phyloP scores from a whole-genome alignment of 2,888 invertebrate genomes.

The Tipula vernalis region DNA sequence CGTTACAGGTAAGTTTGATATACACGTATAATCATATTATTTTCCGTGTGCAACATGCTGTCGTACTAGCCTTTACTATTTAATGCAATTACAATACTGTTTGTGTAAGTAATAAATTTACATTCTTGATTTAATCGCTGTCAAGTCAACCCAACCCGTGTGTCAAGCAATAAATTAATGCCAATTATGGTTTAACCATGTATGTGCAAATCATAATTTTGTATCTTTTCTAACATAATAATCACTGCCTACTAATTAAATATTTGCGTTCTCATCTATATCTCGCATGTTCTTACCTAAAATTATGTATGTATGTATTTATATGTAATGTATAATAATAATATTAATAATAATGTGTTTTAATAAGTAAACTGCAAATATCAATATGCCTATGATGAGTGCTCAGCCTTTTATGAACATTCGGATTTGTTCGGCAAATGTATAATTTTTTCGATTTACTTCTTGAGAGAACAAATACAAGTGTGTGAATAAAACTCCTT shows the following conservation, averaged over 20 bases:
- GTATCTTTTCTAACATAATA: background rate
- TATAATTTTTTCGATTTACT: background rate
- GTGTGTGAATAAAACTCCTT: background rate
- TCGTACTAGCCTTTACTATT: too few species aligned
- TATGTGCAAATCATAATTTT: background rate
- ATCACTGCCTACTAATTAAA: background rate
- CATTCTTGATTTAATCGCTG: background rate
- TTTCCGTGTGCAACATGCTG: too few species aligned
- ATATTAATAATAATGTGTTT: too few species aligned
- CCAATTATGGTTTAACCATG: background rate
- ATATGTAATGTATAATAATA: too few species aligned
- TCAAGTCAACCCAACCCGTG: background rate
- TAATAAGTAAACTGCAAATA: background rate
- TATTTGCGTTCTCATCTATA: background rate
- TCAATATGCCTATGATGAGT: background rate
- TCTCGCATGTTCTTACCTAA: background rate
- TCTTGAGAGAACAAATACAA: background rate
- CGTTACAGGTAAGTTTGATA: background rate
- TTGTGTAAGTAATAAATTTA: background rate
- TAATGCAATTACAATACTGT: background rate
- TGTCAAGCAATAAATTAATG: background rate
- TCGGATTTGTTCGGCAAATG: background rate
- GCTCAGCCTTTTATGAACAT: slow-evolving; percentile 11
- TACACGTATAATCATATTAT: background rate
- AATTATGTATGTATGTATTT: background rate